Percentiles rank a stretch among this genome's conserved stretches.
Conservation (phyloP, 2,888 invertebrate genomes). For the Polydrusus pterygomalis region DNA sequence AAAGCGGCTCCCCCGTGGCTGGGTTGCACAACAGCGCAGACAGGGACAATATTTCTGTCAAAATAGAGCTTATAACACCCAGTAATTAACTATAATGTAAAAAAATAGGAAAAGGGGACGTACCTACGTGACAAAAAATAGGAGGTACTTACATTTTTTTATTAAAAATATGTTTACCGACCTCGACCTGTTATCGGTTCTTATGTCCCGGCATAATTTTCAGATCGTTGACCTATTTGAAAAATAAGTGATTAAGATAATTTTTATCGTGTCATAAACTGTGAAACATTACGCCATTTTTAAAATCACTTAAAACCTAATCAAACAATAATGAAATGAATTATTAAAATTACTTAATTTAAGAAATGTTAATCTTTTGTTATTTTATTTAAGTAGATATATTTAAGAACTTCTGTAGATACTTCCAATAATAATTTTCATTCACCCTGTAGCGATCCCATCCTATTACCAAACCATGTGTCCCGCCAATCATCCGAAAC, state of each 20-base stretch:
- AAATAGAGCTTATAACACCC: too few relatives aligned
- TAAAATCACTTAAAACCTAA: background rate
- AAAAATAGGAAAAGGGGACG: too few relatives aligned
- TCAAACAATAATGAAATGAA: background rate
- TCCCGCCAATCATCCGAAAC: slow-evolving; percentile 18
- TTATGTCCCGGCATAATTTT: slow-evolving; percentile 15
- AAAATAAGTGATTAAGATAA: slow-evolving; percentile 28
- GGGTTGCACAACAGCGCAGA: too few relatives aligned
- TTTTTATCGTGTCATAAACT: slow-evolving; percentile 7
- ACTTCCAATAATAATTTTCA: background rate
- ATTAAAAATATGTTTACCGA: background rate
- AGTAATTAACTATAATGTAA: too few relatives aligned
- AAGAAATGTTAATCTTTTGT: background rate
- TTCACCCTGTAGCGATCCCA: background rate
- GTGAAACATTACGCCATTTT: slow-evolving; percentile 11
- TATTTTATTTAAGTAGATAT: background rate
- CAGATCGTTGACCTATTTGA: slow-evolving; percentile 22
- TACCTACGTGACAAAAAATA: too few relatives aligned
- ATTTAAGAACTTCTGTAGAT: too few relatives aligned
- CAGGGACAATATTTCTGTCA: too few relatives aligned
- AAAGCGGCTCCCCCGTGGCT: too few relatives aligned
- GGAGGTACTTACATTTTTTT: too few relatives aligned
- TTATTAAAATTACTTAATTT: background rate
- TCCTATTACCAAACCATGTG: slow-evolving; percentile 17
- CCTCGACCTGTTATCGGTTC: background rate